Percentiles rank a stretch among this genome's conserved stretches.
These are phyloP conservation scores for Mesitornis unicolor DNA, from an alignment of 2,113 vertebrate species.

Conservation along the genomic window DNA sequence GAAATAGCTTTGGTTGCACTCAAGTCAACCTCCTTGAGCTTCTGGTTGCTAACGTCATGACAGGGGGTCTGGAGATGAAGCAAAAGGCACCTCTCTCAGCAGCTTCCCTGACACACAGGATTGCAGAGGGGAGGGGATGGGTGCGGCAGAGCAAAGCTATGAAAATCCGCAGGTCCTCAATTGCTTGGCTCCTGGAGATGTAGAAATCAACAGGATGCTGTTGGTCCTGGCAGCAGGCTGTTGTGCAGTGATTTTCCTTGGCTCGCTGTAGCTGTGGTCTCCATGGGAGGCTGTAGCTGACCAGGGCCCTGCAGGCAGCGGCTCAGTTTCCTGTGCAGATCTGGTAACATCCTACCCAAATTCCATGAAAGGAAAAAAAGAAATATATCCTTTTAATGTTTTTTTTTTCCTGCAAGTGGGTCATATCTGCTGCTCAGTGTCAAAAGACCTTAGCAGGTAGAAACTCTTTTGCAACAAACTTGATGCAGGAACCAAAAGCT, in stretches of 20 bases:
- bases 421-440: background rate
- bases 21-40: background rate
- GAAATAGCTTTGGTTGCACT: background rate
- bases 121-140: background rate
- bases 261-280: background rate
- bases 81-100: background rate
- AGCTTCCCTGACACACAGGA: background rate
- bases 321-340: background rate
- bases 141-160: background rate
- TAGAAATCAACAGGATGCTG: background rate
- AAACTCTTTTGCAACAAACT: background rate
- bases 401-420: background rate
- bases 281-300: background rate
- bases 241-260: background rate
- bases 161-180: background rate
- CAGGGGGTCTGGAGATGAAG: background rate
- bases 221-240: background rate
- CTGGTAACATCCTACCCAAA: background rate
- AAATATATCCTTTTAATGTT: too few relatives aligned
- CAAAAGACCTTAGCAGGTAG: background rate
- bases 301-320: background rate
- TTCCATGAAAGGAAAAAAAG: background rate
- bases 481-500: background rate
- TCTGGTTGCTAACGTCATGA: background rate
- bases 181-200: background rate